Percentiles rank a stretch among this genome's conserved stretches.
These are phyloP conservation scores for Clitarchus hookeri DNA, from an alignment of 2,888 invertebrate species.

Conservation along the genomic window DNA sequence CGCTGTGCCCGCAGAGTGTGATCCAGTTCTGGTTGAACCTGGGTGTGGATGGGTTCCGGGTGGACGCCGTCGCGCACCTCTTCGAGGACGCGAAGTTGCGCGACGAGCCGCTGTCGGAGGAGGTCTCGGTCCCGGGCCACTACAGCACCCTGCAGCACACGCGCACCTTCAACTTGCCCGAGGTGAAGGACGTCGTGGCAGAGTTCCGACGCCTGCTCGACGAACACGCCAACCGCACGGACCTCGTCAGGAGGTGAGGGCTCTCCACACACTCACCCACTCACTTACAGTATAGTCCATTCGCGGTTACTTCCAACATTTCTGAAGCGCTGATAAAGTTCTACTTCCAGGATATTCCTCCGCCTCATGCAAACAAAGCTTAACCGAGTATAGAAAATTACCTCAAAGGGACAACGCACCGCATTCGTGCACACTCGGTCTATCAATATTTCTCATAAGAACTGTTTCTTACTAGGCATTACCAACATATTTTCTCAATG, in stretches of 20 bases:
- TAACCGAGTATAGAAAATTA: too few relatives aligned
- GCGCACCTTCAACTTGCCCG: constrained; percentile 56
- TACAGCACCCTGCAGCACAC: constrained; percentile 52
- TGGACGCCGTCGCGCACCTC: constrained; percentile 56
- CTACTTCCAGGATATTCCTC: too few relatives aligned
- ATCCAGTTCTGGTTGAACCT: constrained; percentile 62
- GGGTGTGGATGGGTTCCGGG: constrained; percentile 66
- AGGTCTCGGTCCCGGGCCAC: constrained; percentile 46
- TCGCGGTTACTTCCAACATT: too few relatives aligned
- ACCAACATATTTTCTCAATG: too few relatives aligned
- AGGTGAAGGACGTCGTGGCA: constrained; percentile 60
- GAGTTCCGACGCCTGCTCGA: constrained; percentile 61
- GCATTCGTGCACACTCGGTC: too few relatives aligned
- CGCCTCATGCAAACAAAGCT: too few relatives aligned
- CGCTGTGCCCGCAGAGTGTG: constrained; percentile 52
- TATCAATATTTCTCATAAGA: too few relatives aligned
- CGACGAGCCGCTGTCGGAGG: constrained; percentile 50
- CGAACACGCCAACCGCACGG: constrained; percentile 53
- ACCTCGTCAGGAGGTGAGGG: constrained; percentile 49
- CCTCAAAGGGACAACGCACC: too few relatives aligned
- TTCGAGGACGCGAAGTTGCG: constrained; percentile 48
- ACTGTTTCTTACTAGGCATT: too few relatives aligned
- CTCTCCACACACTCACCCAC: too few relatives aligned
- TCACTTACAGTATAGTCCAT: too few relatives aligned
- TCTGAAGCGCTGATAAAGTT: too few relatives aligned